phyloP scores from a whole-genome alignment of 2,113 vertebrate genomes.

The Pterocles burchelli region DNA sequence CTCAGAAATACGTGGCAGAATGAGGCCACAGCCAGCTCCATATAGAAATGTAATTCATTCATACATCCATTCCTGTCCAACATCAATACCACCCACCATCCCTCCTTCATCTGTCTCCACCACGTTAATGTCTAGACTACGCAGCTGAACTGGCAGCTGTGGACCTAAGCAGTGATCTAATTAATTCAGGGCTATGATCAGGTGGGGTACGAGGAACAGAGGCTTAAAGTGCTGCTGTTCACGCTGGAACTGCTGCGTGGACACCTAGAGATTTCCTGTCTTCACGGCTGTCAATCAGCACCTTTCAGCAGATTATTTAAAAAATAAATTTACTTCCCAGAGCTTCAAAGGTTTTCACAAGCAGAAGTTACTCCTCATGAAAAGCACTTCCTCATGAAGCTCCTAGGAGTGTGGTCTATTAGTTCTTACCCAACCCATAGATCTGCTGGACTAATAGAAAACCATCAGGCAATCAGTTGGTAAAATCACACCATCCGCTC shows the following conservation, averaged over 20 bases:
- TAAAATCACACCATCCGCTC: background rate
- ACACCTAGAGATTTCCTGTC: background rate
- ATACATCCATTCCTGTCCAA: background rate
- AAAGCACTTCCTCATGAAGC: background rate
- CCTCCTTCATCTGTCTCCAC: background rate
- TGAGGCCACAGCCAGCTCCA: background rate
- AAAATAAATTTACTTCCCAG: constrained; percentile 6
- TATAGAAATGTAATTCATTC: background rate
- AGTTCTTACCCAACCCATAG: background rate
- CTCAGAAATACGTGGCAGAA: background rate
- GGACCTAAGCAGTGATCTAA: background rate
- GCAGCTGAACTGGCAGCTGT: background rate
- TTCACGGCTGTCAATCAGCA: background rate
- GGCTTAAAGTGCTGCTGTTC: background rate
- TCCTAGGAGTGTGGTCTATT: background rate
- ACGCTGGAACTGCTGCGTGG: background rate
- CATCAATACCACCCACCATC: background rate
- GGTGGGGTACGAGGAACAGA: background rate
- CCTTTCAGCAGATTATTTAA: background rate
- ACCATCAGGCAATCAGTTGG: constrained; percentile 5
- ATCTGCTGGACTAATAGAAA: constrained; percentile 20
- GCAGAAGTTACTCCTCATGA: background rate
- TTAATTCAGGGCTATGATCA: background rate
- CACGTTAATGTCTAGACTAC: background rate
- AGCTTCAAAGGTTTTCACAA: constrained; percentile 34